Conservation (phyloP, 2,888 invertebrate genomes). For the Netelia melanura region DNA sequence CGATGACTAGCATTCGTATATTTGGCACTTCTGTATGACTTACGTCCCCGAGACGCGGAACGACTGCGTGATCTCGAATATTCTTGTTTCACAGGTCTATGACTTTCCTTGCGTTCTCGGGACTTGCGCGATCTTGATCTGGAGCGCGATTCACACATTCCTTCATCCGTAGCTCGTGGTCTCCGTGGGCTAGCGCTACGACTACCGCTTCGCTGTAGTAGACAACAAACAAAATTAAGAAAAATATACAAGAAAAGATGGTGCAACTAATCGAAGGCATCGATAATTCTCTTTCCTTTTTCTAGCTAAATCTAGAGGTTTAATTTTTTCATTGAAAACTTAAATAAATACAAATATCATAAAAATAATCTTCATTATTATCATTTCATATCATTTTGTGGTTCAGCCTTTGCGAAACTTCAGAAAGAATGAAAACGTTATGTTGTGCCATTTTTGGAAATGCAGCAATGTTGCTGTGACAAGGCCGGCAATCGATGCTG, state of each 20-base stretch:
- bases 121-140: conserved; percentile 83
- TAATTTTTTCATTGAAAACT: conserved; percentile 1
- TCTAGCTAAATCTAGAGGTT: neutral
- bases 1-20: conserved; percentile 74
- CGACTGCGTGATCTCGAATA: conserved; percentile 84
- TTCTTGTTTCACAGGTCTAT: conserved; percentile 81
- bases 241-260: neutral
- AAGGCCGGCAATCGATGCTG: neutral
- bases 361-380: neutral
- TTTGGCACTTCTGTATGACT: conserved; percentile 77
- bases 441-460: neutral
- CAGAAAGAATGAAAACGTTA: neutral
- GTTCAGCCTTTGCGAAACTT: neutral
- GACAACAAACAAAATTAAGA: conserved; percentile 2
- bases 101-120: conserved; percentile 81
- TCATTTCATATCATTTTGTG: neutral
- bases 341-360: neutral
- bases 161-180: conserved; percentile 78
- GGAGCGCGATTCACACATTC: conserved; percentile 81
- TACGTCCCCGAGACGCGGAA: conserved; percentile 83
- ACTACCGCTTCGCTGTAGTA: conserved; percentile 79
- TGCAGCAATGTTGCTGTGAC: neutral
- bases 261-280: neutral
- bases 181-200: conserved; percentile 81
- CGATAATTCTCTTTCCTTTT: neutral